A percentile compares a stretch with the other conserved stretches of the same genome.
These are phyloP conservation scores for Zophobas atratus DNA, from an alignment of 1,140 invertebrate species.

Conservation along the genomic window DNA sequence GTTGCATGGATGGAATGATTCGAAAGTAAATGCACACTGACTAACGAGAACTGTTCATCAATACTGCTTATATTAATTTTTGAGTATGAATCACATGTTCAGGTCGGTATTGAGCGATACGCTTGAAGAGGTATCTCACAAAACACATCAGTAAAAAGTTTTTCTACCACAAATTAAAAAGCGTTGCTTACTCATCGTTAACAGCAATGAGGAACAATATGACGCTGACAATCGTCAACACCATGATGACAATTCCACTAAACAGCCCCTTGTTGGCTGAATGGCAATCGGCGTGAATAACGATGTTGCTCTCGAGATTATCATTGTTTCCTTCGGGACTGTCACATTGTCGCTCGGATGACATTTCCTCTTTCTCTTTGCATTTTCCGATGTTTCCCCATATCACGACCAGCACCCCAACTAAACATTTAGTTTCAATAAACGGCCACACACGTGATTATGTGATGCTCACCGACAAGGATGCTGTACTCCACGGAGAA, in stretches of 20 bases:
- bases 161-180: not conserved
- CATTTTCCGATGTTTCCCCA: slow-evolving; percentile 81
- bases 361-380: slow-evolving; percentile 57
- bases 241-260: slow-evolving; percentile 76
- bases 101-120: too few relatives aligned
- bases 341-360: slow-evolving; percentile 59
- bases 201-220: slow-evolving; percentile 80
- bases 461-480: slow-evolving; percentile 73
- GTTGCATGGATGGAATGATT: too few relatives aligned
- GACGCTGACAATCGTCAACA: slow-evolving; percentile 76
- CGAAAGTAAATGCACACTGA: too few relatives aligned
- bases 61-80: too few relatives aligned
- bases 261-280: slow-evolving; percentile 81
- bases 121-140: too few relatives aligned
- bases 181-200: slow-evolving; percentile 68
- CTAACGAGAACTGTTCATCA: too few relatives aligned
- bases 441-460: slow-evolving; percentile 21
- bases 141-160: not conserved
- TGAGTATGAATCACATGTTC: too few relatives aligned
- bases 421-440: slow-evolving; percentile 64
- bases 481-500: slow-evolving; percentile 84
- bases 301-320: slow-evolving; percentile 72
- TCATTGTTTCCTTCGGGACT: slow-evolving; percentile 68
- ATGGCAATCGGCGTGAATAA: slow-evolving; percentile 81
- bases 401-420: slow-evolving; percentile 81